Percentiles rank a stretch among this genome's conserved stretches.
Evolutionary conservation across 2,888 invertebrate genomes (phyloP).

Genomic region (Dynastes maya): DNA sequence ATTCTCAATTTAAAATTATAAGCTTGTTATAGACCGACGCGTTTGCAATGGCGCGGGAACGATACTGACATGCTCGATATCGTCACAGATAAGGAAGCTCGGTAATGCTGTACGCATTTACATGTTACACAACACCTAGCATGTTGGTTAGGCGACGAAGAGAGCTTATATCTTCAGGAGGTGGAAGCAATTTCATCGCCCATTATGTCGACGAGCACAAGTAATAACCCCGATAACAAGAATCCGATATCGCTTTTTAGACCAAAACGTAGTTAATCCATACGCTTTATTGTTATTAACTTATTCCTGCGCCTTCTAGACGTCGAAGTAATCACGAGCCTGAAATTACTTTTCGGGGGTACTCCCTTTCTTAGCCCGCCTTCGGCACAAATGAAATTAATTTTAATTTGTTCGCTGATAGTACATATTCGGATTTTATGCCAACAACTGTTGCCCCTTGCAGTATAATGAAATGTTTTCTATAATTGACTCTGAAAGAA

Average conservation of each 20-base stretch:
- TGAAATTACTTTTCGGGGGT: slow-evolving; percentile 15
- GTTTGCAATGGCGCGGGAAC: slow-evolving; percentile 4
- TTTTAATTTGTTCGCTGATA: slow-evolving; percentile 30
- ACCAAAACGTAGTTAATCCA: slow-evolving; percentile 42
- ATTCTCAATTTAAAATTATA: slow-evolving; percentile 43
- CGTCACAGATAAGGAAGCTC: slow-evolving; percentile 36
- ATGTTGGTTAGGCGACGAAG: not conserved
- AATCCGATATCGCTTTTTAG: slow-evolving; percentile 44
- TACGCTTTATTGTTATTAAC: slow-evolving; percentile 46
- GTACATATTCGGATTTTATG: slow-evolving; percentile 10
- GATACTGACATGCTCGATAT: slow-evolving; percentile 17
- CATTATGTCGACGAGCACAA: slow-evolving; percentile 36
- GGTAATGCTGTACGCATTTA: slow-evolving; percentile 40
- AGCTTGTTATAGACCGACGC: slow-evolving; percentile 28
- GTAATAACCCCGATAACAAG: slow-evolving; percentile 48
- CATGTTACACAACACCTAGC: slow-evolving; percentile 27
- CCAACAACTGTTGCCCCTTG: slow-evolving; percentile 17
- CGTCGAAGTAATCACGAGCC: not conserved
- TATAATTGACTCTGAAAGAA: not conserved
- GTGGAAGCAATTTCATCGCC: slow-evolving; percentile 40
- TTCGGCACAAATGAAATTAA: slow-evolving; percentile 34
- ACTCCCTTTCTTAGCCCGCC: not conserved
- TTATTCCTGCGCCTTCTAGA: slow-evolving; percentile 22
- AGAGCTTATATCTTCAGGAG: slow-evolving; percentile 34
- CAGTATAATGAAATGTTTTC: slow-evolving; percentile 23